A percentile compares a stretch with the other conserved stretches of the same genome.
Evolutionary conservation across 1,140 invertebrate genomes (phyloP).

Genomic region (Drosophila teissieri): DNA sequence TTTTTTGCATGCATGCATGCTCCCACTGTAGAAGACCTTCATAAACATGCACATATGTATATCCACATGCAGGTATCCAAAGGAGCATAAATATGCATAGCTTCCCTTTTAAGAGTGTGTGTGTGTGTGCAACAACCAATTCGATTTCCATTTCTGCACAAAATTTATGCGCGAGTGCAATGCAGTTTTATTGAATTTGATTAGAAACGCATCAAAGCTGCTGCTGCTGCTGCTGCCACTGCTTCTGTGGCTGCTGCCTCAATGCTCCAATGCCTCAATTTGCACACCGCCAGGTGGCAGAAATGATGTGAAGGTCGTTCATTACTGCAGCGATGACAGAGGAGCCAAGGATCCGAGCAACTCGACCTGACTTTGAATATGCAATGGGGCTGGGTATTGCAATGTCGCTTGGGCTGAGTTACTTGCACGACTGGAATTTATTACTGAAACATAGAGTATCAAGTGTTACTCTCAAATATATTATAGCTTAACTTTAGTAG

Average conservation of each 20-base stretch:
- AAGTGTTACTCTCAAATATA: background rate
- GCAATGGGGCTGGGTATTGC: conserved; percentile 21
- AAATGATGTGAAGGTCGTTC: conserved; percentile 39
- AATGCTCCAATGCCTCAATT: conserved; percentile 18
- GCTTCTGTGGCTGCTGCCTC: conserved; percentile 1
- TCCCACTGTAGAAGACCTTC: conserved; percentile 11
- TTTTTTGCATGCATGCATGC: background rate
- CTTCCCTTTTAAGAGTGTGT: background rate
- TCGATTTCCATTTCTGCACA: conserved; percentile 44
- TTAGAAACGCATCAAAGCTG: conserved; percentile 44
- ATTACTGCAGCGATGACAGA: conserved; percentile 1
- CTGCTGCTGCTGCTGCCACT: conserved; percentile 19
- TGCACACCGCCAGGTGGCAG: conserved; percentile 14
- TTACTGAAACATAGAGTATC: background rate
- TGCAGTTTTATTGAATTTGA: conserved; percentile 54
- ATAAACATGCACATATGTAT: conserved; percentile 1
- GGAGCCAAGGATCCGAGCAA: background rate
- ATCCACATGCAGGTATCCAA: background rate
- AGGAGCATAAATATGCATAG: conserved; percentile 41
- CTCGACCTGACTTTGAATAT: conserved; percentile 4
- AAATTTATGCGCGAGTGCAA: conserved; percentile 50
- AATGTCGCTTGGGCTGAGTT: background rate
- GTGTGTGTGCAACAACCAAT: conserved; percentile 22
- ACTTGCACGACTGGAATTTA: background rate
- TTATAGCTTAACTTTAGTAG: background rate